Percentiles rank a stretch among this genome's conserved stretches.
Evolutionary conservation across 2,113 vertebrate genomes (phyloP).

Genomic region (Caretta caretta): DNA sequence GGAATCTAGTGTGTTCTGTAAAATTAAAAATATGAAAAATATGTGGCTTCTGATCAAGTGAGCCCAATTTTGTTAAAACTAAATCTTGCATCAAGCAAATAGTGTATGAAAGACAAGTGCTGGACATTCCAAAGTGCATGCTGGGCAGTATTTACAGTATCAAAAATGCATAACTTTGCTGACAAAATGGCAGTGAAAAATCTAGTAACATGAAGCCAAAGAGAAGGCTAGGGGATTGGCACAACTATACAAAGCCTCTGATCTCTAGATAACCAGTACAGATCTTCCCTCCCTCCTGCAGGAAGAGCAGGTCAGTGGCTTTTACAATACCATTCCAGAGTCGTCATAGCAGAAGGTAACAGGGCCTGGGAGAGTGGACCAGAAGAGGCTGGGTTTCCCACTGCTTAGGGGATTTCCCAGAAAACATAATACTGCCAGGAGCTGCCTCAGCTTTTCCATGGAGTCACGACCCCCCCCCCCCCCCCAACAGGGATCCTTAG

Average conservation of each 20-base stretch:
- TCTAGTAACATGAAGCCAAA: not conserved
- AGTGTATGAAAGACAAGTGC: not conserved
- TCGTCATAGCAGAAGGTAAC: not conserved
- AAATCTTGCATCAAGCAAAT: not conserved
- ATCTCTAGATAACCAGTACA: not conserved
- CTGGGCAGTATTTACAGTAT: not conserved
- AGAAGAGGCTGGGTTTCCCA: not conserved
- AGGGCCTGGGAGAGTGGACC: not conserved
- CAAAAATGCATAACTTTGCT: not conserved
- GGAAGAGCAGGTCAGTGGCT: not conserved
- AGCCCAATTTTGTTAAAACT: not conserved
- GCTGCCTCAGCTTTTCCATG: not conserved
- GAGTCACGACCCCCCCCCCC: not conserved
- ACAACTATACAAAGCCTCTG: not conserved
- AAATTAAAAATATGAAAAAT: not conserved
- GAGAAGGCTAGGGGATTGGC: fast-evolving
- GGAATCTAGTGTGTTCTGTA: not conserved
- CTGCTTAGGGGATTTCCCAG: not conserved
- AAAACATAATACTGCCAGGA: not conserved
- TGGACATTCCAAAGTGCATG: not conserved
- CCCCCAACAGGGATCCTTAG: not conserved
- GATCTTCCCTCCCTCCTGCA: not conserved
- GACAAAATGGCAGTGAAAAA: not conserved
- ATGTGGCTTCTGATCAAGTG: not conserved
- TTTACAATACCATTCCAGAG: not conserved